Evolutionary conservation across 1,140 invertebrate species (phyloP), one percentile per base, ranked within the genome.

Genomic region (Aphelenchoides fujianensis): DNA sequence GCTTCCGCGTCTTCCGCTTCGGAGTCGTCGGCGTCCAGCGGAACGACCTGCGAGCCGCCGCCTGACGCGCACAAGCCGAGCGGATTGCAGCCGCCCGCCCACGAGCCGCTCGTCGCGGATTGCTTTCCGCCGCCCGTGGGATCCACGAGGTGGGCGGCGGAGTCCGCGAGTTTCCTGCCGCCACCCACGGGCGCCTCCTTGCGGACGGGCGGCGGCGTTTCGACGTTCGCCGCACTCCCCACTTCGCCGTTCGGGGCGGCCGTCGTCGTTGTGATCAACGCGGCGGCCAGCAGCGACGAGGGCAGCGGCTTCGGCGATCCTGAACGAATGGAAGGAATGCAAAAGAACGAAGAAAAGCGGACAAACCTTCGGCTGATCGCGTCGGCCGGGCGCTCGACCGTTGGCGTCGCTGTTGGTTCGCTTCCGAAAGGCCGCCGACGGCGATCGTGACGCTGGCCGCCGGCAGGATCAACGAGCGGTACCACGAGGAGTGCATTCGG

Each of bases 401-500:
- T 59, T 59, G 5, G 7, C n/a, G n/a, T n/a, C n/a, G 28, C 5
- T 5, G 28, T 59, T 59, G 55, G 5, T 5, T 32, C 5, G 55
- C n/a, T n/a, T n/a, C n/a, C n/a, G 55, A 59, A 19, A n/a, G n/a
- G n/a, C n/a, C n/a, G n/a, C 55, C 55, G 19, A 59, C 19, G 5
- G 55, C 28, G 5, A 59, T 7, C 5, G 55, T 59, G 55, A 59
- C 34, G 7, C 55, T 19, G 5, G 55, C 55, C 7, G 55, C 19
- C 19, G 55, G 55, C 55, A 59, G 34, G 7, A 59, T 32, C 55
- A 59, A 59, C 7, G 55, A 7, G 12, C 55, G 55, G 34, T 7
- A 59, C 55, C 55, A 59, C 5, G 55, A n/a, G n/a, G n/a, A 59
- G 34, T 59, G 55, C 55, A 59, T 59, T n/a, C n/a, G n/a, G n/a